Conservation (phyloP, 2,797 vertebrate genomes). For the Parambassis ranga region DNA sequence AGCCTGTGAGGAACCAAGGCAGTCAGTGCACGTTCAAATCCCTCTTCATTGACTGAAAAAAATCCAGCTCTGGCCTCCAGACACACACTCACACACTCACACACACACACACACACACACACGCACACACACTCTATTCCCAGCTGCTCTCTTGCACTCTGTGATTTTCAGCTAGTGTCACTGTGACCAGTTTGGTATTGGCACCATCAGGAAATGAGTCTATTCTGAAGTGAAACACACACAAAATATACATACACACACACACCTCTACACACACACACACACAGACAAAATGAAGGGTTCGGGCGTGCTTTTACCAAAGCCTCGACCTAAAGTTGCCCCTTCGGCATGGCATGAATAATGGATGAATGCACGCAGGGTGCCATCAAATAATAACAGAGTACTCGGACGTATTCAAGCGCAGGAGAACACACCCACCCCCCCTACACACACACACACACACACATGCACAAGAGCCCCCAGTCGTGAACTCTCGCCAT, state of each 20-base stretch:
- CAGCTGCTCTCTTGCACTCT: constrained; percentile 38
- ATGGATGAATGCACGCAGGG: constrained; percentile 60
- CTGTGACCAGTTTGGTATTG: constrained; percentile 41
- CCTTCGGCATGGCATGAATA: constrained; percentile 72
- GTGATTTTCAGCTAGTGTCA: constrained; percentile 56
- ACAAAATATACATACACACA: not conserved
- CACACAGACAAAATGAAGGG: constrained; percentile 48
- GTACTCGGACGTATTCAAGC: constrained; percentile 49
- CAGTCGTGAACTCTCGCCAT: constrained; percentile 50
- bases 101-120: not conserved
- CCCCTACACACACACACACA: constrained; percentile 3
- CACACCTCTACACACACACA: not conserved
- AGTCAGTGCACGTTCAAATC: constrained; percentile 42
- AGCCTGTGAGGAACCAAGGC: constrained; percentile 20
- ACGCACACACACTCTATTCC: not conserved
- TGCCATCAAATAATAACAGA: constrained; percentile 79
- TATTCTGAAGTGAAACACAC: constrained; percentile 33
- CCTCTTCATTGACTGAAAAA: constrained; percentile 38
- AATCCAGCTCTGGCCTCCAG: constrained; percentile 27
- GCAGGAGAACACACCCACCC: constrained; percentile 40
- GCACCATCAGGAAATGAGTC: constrained; percentile 41
- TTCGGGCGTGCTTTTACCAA: constrained; percentile 51
- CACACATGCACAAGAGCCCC: constrained; percentile 35
- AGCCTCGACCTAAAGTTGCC: constrained; percentile 66
- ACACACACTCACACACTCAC: constrained; percentile 6